Base-by-base conservation (phyloP, 1,140 invertebrate species). In the Diplogasteroides magnus region DNA sequence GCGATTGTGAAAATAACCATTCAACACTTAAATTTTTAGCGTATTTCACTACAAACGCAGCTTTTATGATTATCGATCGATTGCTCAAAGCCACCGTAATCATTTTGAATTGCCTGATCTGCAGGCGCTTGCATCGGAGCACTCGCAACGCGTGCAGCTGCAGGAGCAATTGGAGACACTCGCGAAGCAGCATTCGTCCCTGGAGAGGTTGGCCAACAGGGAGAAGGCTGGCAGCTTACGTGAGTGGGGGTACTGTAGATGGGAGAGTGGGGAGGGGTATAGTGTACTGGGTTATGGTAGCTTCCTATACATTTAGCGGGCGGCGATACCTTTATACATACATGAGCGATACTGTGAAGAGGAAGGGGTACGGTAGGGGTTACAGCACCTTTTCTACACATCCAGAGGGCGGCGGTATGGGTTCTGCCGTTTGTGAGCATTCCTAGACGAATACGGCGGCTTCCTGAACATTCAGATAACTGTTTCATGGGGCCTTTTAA, bases 161-260 rank as follows among this genome's bases (percentile, higher is more conserved):
- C 94, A 98, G 84, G 93, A 97, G 79, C 92, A 98, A 85, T 91
- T 98, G 1, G 95, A 98, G 83, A 92, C 95, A 77, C 86, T 98
- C 60, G 96, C 96, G 1, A 88, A 92, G 74, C 95, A 99, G 83
- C 94, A 98, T 82, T 93, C 92, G 29, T 90, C 91, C 74, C 86
- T 99, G 67, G 93, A 96, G 82, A 89, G 90, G 83, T 91, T 90
- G 19, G 90, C 90, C 3, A 68, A 67, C 27, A 37, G 27, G 29
- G n/a, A n/a, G 57, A 71, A 55, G 37, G 37, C 6, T 6, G n/a
- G n/a, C n/a, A n/a, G n/a, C n/a, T n/a, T n/a, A n/a, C n/a, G n/a
- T 6, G 19, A 48, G 37, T 48, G 37, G 37, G 19, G 37, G 37
- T 11, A 19, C 6, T 11, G 6, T 19, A 48, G 37, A 19, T 11